Percentiles rank a stretch among this genome's conserved stretches.
Evolutionary conservation across 1,140 invertebrate species (phyloP).

Genomic region (Cydia pomonella): DNA sequence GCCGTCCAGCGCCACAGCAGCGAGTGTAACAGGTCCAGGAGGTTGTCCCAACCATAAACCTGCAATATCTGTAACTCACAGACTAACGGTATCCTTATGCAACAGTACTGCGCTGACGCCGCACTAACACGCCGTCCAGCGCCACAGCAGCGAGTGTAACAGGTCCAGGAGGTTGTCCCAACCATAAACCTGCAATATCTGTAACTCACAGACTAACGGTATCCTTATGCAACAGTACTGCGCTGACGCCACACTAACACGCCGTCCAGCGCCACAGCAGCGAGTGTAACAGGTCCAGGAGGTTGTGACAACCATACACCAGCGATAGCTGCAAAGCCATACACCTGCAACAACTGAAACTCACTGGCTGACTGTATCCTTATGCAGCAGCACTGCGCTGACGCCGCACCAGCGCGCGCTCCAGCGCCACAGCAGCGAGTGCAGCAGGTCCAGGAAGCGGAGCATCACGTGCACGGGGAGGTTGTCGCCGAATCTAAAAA

Average conservation of each 20-base stretch:
- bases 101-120: conserved; percentile 84
- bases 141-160: conserved; percentile 72
- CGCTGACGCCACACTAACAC: conserved; percentile 82
- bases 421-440: conserved; percentile 81
- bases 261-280: conserved; percentile 81
- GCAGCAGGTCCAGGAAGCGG: conserved; percentile 78
- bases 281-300: conserved; percentile 81
- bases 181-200: neutral
- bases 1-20: conserved; percentile 81
- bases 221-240: conserved; percentile 86
- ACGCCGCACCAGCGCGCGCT: conserved; percentile 80
- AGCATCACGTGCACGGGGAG: conserved; percentile 65
- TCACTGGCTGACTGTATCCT: conserved; percentile 85
- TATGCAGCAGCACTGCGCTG: conserved; percentile 85
- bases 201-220: conserved; percentile 84
- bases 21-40: conserved; percentile 80
- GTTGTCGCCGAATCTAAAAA: conserved; percentile 52
- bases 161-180: neutral
- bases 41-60: conserved; percentile 40
- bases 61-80: conserved; percentile 75
- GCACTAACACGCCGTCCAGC: too few species aligned
- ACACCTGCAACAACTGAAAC: conserved; percentile 42
- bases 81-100: conserved; percentile 84
- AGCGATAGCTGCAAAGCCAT: conserved; percentile 46
- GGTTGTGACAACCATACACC: too few species aligned